Conservation (phyloP, 2,888 invertebrate genomes). For the Hetaerina titia region DNA sequence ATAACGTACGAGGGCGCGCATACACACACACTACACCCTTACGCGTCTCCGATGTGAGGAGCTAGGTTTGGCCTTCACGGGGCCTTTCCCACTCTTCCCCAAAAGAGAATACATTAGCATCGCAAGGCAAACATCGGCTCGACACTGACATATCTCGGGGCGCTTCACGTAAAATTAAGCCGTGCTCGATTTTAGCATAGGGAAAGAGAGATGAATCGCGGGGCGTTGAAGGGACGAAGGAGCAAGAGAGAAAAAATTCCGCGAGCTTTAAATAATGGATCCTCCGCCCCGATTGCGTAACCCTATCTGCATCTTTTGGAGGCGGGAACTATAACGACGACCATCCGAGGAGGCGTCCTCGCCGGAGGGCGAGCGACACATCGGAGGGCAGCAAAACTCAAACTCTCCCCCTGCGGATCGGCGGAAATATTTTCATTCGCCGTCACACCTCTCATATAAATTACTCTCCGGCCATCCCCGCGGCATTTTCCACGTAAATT, state of each 20-base stretch:
- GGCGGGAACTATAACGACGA: not conserved
- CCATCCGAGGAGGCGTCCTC: not conserved
- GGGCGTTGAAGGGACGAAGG: not conserved
- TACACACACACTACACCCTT: not conserved
- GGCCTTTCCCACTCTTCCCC: not conserved
- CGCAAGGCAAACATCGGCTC: not conserved
- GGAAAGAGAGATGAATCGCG: not conserved
- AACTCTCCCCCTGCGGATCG: not conserved
- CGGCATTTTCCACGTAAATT: slow-evolving; percentile 24
- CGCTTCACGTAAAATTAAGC: not conserved
- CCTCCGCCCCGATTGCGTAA: not conserved
- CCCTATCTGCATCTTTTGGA: slow-evolving; percentile 11
- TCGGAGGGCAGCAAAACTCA: too few relatives aligned
- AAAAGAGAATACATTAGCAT: not conserved
- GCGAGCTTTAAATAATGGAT: not conserved
- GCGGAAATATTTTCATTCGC: not conserved
- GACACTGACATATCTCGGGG: slow-evolving; percentile 24
- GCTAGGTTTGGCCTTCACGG: not conserved
- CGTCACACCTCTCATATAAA: not conserved
- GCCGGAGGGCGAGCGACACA: too few relatives aligned
- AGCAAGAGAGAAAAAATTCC: not conserved
- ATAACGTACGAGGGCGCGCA: not conserved
- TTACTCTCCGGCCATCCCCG: not conserved
- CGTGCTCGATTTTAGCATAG: not conserved
- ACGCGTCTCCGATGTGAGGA: not conserved